Percentiles rank a stretch among this genome's conserved stretches.
Evolutionary conservation across 2,113 vertebrate species (phyloP).

Genomic region (Fregetta grallaria): DNA sequence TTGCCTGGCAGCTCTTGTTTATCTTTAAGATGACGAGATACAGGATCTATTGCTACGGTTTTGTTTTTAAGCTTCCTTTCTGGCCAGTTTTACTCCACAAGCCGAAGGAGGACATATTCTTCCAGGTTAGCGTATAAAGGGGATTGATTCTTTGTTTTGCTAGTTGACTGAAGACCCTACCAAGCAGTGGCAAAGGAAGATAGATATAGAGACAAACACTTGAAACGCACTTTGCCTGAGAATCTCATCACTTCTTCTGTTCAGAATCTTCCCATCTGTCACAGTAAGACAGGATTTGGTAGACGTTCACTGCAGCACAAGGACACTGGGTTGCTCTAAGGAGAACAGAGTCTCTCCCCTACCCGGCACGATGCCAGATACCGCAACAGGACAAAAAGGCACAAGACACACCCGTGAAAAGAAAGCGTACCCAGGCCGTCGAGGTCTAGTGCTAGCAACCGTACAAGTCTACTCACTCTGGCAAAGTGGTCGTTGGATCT

Average conservation of each 20-base stretch:
- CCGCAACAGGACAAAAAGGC: background rate
- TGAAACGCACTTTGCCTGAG: background rate
- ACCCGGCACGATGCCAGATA: background rate
- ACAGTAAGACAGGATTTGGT: background rate
- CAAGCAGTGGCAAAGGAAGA: background rate
- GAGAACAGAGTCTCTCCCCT: background rate
- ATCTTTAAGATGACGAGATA: background rate
- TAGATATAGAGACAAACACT: background rate
- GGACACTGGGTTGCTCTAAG: background rate
- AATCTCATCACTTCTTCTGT: background rate
- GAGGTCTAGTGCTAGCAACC: background rate
- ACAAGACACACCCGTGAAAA: too few species aligned
- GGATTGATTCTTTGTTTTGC: background rate
- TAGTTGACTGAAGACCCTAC: background rate
- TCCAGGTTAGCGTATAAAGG: background rate
- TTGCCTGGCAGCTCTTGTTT: background rate
- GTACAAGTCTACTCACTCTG: accelerated
- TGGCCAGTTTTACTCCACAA: background rate
- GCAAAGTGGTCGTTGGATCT: background rate
- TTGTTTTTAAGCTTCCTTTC: background rate
- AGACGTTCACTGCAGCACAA: accelerated
- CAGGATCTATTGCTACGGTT: background rate
- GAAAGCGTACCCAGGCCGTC: accelerated
- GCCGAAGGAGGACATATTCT: background rate
- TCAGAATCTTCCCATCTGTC: background rate